Base-by-base conservation (phyloP, 2,797 vertebrate genomes). In the Sylvilagus floridanus region DNA sequence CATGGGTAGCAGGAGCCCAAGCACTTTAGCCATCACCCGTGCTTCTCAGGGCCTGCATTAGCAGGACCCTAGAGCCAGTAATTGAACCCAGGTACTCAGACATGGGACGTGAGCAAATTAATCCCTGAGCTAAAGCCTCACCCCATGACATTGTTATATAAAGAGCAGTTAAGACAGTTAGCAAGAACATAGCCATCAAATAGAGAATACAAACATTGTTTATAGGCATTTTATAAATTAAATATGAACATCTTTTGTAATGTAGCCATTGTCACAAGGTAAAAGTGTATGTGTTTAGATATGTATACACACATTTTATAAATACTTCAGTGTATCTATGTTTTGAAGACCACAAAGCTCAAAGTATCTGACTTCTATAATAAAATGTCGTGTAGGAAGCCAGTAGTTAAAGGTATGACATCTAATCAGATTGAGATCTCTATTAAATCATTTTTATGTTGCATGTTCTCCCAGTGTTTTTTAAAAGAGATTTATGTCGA, bases 351-450 rank as follows among this genome's bases (percentile, higher is more conserved):
- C 24, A 88, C 0, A 26, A 72, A 69, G 76, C 63, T 89, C 54
- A 93, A 88, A 78, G 52, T 17, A 19, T 73, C 42, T 92, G 19
- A 37, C 32, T 77, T 95, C 96, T 91, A 14, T 37, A 57, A 73
- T 81, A 35, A 91, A 89, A 76, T 71, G 26, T 86, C 75, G 32
- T 28, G 4, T 82, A 68, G 1, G 1, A 71, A 52, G 52, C 4
- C 28, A 84, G 2, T 63, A 37, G 7, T 81, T 92, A 62, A 89
- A 60, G 2, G 42, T 65, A 42, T 62, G 14, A 8, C 22, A 35
- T 81, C 22, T 82, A 88, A 24, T 90, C 63, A 21, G 54, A 76
- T 84, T 66, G 71, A 84, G 32, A 90, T 82, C 30, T 28, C 9
- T 8, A 65, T 11, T 78, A 93, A 73, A 54, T 30, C 0, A 1